Percentiles rank a stretch among this genome's conserved stretches.
These are phyloP conservation scores for Phasia obesa DNA, from an alignment of 2,888 invertebrate species.

Conservation along the genomic window DNA sequence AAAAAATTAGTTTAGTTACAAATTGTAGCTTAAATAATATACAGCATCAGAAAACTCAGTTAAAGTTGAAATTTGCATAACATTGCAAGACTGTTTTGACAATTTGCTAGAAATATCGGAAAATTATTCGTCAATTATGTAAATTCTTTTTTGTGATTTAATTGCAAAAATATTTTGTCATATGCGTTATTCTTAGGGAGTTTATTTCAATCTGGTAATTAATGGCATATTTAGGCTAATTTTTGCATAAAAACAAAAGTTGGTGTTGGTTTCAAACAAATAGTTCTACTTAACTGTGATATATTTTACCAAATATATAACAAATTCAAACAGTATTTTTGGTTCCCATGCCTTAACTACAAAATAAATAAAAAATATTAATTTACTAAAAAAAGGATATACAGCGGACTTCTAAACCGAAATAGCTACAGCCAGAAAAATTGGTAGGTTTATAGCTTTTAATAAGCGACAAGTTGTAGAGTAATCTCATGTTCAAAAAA, in stretches of 20 bases:
- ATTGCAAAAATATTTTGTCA: constrained; percentile 57
- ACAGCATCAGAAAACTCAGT: constrained; percentile 6
- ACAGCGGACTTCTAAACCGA: too few relatives aligned
- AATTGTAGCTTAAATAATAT: constrained; percentile 33
- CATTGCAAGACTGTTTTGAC: constrained; percentile 42
- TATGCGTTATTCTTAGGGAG: neutral
- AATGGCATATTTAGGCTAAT: constrained; percentile 38
- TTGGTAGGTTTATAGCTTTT: too few relatives aligned
- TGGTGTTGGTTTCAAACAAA: neutral
- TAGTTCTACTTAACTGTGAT: neutral
- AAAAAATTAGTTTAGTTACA: constrained; percentile 9
- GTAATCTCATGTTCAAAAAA: too few relatives aligned
- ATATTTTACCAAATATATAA: too few relatives aligned
- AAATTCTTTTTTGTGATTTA: constrained; percentile 13
- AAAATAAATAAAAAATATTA: too few relatives aligned
- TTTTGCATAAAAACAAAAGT: neutral
- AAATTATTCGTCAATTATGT: constrained; percentile 39
- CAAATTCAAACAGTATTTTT: too few relatives aligned
- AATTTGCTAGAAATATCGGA: neutral
- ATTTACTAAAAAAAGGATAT: too few relatives aligned
- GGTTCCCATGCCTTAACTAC: too few relatives aligned
- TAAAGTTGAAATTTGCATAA: constrained; percentile 44
- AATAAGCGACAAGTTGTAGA: too few relatives aligned
- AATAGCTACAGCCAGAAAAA: too few relatives aligned
- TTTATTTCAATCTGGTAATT: constrained; percentile 24